Evolutionary conservation across 2,797 vertebrate species (phyloP), one percentile per base, ranked within the genome.

Genomic region (Enteromius mattozi): DNA sequence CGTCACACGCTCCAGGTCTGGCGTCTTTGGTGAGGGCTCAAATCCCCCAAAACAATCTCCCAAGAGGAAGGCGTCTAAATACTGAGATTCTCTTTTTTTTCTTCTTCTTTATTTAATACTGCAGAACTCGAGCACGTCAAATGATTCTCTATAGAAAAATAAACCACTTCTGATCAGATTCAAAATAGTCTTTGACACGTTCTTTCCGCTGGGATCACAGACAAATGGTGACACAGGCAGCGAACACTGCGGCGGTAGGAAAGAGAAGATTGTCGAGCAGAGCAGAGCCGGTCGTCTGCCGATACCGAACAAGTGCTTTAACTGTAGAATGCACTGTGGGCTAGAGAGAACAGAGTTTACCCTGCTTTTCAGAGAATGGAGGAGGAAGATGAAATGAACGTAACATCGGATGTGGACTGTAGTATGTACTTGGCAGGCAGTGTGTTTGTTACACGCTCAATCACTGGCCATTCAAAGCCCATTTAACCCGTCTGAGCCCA

Each of bases 241-340:
- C 27, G 27, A 40, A 37, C n/a, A 30, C 40, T 13, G 59, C 10
- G 51, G 69, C 49, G 65, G 66, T 59, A 80, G 47, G 45, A 69
- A 35, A 75, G 27, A 27, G n/a, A 49, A 4, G 89, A 90, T 88
- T 88, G 89, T 90, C 89, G 54, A 87, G 81, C 87, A 42, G 80
- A 83, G 71, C 70, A n/a, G 68, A 66, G 42, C 65, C 30, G 80
- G 74, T 51, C 30, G 49, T 86, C 81, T 81, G 83, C 80, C 2
- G 59, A 63, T 63, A 30, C 24, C 24, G 4, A 30, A 63, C 59
- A 19, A 75, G 83, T 63, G 66, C 40, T 75, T 83, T 56, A 40
- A 42, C 75, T 81, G 35, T 24, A 69, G 78, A 47, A 63, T 76
- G 19, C 61, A 37, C 79, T 69, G 6, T 3, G 47, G 49, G 2